Percentiles rank a stretch among this genome's conserved stretches.
Conservation (phyloP, 2,888 invertebrate genomes). For the Sphecodes monilicornis region DNA sequence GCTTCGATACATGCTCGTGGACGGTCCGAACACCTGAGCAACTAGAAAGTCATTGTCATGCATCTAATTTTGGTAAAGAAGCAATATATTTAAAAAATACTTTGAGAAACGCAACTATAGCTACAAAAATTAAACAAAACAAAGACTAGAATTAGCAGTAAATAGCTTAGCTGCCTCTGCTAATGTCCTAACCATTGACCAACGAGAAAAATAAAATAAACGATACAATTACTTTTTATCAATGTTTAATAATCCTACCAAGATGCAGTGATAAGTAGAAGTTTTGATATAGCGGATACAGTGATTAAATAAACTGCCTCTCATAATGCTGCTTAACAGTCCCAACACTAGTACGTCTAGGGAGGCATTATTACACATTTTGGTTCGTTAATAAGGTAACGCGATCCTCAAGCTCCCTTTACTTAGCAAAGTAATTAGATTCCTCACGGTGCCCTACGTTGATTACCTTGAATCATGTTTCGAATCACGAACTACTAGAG, state of each 20-base stretch:
- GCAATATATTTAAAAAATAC: no score
- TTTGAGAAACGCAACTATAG: no score
- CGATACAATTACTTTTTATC: no score
- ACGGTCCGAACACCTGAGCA: no score
- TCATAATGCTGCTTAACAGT: not conserved
- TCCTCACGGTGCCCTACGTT: not conserved
- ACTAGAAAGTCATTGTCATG: no score
- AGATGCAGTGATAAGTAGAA: not conserved
- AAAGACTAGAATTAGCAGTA: no score
- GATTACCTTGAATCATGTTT: not conserved
- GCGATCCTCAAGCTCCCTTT: not conserved
- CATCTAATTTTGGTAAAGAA: no score
- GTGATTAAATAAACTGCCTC: not conserved
- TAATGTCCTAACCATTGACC: no score
- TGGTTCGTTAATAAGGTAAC: conserved; percentile 1
- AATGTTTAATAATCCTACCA: not conserved
- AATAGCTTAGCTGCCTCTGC: no score
- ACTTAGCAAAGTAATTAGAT: not conserved
- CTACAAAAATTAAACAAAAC: no score
- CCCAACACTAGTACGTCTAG: not conserved
- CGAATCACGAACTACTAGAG: not conserved
- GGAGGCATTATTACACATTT: not conserved
- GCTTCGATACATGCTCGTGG: no score
- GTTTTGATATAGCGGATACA: not conserved
- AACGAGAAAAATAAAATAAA: no score